phyloP scores from a whole-genome alignment of 2,113 vertebrate species.

The Regulus satrapa region DNA sequence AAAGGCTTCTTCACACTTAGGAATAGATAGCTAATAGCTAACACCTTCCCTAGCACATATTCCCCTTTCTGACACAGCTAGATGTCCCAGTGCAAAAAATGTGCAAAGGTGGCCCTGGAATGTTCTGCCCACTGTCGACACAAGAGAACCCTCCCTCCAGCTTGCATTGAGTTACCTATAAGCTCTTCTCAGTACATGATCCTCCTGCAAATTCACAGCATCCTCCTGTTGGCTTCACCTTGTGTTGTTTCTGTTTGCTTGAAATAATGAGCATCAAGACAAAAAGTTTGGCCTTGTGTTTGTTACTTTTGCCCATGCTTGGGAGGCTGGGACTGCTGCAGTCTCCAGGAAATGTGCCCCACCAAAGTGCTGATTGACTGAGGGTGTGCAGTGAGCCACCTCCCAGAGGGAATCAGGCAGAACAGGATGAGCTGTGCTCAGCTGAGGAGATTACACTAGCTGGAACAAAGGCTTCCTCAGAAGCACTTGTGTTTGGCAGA shows the following conservation, averaged over 20 bases:
- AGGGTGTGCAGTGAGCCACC: accelerated
- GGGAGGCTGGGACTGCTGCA: not conserved
- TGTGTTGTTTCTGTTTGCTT: not conserved
- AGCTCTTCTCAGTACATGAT: not conserved
- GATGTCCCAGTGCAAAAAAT: not conserved
- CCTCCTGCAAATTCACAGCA: not conserved
- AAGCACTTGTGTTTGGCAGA: not conserved
- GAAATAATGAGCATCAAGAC: not conserved
- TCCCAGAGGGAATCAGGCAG: not conserved
- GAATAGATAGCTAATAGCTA: not conserved
- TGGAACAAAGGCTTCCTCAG: not conserved
- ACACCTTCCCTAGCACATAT: not conserved
- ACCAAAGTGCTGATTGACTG: not conserved
- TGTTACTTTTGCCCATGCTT: not conserved
- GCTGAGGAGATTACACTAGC: not conserved
- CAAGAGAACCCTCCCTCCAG: not conserved
- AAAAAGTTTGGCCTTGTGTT: not conserved
- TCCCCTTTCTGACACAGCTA: not conserved
- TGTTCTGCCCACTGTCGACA: not conserved
- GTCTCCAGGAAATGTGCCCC: not conserved
- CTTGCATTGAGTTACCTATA: not conserved
- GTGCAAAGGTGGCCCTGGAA: not conserved
- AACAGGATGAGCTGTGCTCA: not conserved
- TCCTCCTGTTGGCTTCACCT: not conserved
- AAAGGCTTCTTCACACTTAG: not conserved